Evolutionary conservation across 2,113 vertebrate genomes (phyloP), one percentile per base, ranked within the genome.

Genomic region (Salminus brasiliensis): DNA sequence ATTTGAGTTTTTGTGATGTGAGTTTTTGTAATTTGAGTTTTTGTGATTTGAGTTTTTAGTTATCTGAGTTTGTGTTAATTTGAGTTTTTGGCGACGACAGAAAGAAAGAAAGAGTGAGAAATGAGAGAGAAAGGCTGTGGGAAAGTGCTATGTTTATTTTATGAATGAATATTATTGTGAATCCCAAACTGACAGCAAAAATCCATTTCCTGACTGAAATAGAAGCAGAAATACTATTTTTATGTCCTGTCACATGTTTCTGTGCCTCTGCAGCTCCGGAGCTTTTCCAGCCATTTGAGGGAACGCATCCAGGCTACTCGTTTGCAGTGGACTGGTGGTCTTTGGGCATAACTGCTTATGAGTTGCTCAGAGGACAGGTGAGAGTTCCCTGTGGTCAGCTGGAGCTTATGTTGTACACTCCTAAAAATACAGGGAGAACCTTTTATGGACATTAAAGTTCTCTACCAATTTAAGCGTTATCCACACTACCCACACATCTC

Each of bases 321-420:
- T 98, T 97, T 15, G 93, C 94, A 0, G 94, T 94, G 10, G 94
- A 95, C 87, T 94, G 94, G 94, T 94, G 94, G 94, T 94, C 94
- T 0, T 81, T 94, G 80, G 94, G 94, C 32, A 92, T 99, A 90
- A 98, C 97, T 0, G 96, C 95, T 0, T 99, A 99, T 0, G 98
- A 99, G 87, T 95, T 99, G 39, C 90, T 98, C 12, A 90, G 95
- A 89, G 95, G 95, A 88, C 95, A 97, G 95, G 97, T 98, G 23
- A 73, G 10, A n/a, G 0, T 49, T 25, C 18, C 11, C 8, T 8
- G 7, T 25, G 55, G 27, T 45, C 30, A 62, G 60, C 25, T 18
- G 8, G 8, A 21, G 4, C 74, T 32, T 16, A 11, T 34, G n/a
- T 25, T 57, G 53, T n/a, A n/a, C n/a, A n/a, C n/a, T n/a, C n/a